Percentiles rank a stretch among this genome's conserved stretches.
Evolutionary conservation across 1,140 invertebrate genomes (phyloP).

Genomic region (Nautilus pompilius): DNA sequence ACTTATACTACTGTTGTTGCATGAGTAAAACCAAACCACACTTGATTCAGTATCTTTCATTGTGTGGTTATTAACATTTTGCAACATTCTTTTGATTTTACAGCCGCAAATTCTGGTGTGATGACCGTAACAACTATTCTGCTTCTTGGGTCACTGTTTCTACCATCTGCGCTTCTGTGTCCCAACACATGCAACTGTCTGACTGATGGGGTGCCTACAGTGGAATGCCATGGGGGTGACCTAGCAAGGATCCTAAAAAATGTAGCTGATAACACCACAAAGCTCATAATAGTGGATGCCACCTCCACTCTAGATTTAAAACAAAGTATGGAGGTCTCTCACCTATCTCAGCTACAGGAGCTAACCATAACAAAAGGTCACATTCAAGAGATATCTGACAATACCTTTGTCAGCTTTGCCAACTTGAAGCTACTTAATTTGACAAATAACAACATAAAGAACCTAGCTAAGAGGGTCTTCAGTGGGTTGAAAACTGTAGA

Average conservation of each 20-base stretch:
- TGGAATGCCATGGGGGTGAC: constrained; percentile 4
- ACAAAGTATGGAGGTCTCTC: background rate
- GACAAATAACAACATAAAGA: constrained; percentile 25
- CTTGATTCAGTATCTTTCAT: no score
- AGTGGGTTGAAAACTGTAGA: constrained; percentile 14
- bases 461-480: constrained; percentile 21
- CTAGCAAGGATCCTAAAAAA: constrained; percentile 4
- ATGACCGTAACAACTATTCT: background rate
- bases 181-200: constrained; percentile 9
- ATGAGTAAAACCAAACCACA: no score
- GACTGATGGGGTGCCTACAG: background rate
- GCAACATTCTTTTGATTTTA: no score
- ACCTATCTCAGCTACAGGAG: background rate
- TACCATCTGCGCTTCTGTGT: background rate
- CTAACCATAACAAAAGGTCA: constrained; percentile 14
- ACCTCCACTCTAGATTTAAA: background rate
- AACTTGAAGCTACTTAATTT: constrained; percentile 23
- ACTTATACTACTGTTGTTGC: no score
- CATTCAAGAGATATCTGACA: constrained; percentile 17
- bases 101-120: no score
- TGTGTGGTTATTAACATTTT: no score
- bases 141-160: background rate
- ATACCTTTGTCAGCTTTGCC: constrained; percentile 15
- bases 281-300: constrained; percentile 3
- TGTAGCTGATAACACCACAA: background rate